Evolutionary conservation across 2,797 vertebrate species (phyloP).

Genomic region (Galaxias olidus): DNA sequence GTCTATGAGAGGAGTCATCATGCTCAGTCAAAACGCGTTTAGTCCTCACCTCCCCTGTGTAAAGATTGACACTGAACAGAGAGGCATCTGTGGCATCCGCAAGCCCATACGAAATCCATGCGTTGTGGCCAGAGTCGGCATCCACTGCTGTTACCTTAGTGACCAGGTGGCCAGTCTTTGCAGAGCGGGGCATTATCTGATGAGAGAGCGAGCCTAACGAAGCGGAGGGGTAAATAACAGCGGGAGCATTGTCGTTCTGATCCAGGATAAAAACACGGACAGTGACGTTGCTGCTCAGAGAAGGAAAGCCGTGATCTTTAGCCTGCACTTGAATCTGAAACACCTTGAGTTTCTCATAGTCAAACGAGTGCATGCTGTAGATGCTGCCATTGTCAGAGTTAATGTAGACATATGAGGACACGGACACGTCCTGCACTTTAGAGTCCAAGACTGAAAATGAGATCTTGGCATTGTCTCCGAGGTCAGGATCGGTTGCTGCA

Average conservation of each 20-base stretch:
- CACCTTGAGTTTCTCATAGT: conserved; percentile 74
- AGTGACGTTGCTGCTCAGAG: conserved; percentile 66
- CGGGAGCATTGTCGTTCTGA: conserved; percentile 73
- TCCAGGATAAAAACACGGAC: conserved; percentile 74
- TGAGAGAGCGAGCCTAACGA: conserved; percentile 64
- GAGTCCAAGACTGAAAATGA: conserved; percentile 66
- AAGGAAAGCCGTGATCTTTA: conserved; percentile 69
- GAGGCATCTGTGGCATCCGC: conserved; percentile 71
- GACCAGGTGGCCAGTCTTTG: conserved; percentile 71
- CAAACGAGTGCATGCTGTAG: conserved; percentile 77
- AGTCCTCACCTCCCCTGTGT: conserved; percentile 85
- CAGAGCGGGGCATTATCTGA: conserved; percentile 60
- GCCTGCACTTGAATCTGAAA: conserved; percentile 71
- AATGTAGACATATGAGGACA: conserved; percentile 82
- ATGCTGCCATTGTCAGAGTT: conserved; percentile 83
- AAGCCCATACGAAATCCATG: conserved; percentile 82
- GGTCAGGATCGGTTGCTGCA: conserved; percentile 75
- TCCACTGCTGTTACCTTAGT: conserved; percentile 81
- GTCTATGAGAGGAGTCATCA: conserved; percentile 73
- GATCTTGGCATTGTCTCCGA: conserved; percentile 43
- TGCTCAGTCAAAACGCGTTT: conserved; percentile 66
- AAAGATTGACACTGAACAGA: conserved; percentile 77
- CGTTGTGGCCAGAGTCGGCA: conserved; percentile 85
- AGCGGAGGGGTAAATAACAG: conserved; percentile 72
- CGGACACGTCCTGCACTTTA: conserved; percentile 67